Evolutionary conservation across 2,888 invertebrate genomes (phyloP), one percentile per base, ranked within the genome.

Genomic region (Micoletzkya japonica): DNA sequence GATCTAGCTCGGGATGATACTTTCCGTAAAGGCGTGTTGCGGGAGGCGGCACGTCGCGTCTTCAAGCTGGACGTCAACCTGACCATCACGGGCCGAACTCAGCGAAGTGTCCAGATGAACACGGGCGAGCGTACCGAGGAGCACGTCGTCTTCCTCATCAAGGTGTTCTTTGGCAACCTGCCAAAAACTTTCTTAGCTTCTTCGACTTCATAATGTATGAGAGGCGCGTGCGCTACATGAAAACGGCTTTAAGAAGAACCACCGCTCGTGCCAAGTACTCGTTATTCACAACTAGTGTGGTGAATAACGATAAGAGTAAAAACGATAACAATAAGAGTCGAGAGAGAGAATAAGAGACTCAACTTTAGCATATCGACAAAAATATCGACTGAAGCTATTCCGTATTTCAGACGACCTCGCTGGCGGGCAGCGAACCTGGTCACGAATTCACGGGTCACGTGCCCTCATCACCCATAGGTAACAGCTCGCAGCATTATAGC

Each of bases 11-110:
- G n/a, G n/a, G n/a, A n/a, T n/a, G n/a, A n/a, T n/a, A n/a, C n/a
- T n/a, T 1, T 32, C n/a, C n/a, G n/a, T n/a, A n/a, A n/a, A 85
- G 96, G 96, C 39, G 94, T 95, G 80, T 94, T 97, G 2, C 94
- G 94, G 92, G 94, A 95, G 4, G 95, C 95, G 49, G 95, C 95
- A 50, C 92, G 92, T 82, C 92, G 93, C 85, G 90, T 96, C 30
- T 96, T 95, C 86, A 91, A 91, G 77, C 92, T 93, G 0, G 93
- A 95, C 85, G 93, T 96, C 26, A 92, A 93, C 83, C 92, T 96
- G 77, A 90, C 92, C 83, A 92, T 95, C 73, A 87, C 67, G n/a
- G 92, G 93, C 87, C 91, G 92, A 1, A 87, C 87, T 61, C 93
- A 93, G 86, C 91, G 91, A 39, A 76, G 73, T 52, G 82, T 84